Percentiles rank a stretch among this genome's conserved stretches.
Evolutionary conservation across 2,888 invertebrate species (phyloP).

Genomic region (Sympetrum striolatum): DNA sequence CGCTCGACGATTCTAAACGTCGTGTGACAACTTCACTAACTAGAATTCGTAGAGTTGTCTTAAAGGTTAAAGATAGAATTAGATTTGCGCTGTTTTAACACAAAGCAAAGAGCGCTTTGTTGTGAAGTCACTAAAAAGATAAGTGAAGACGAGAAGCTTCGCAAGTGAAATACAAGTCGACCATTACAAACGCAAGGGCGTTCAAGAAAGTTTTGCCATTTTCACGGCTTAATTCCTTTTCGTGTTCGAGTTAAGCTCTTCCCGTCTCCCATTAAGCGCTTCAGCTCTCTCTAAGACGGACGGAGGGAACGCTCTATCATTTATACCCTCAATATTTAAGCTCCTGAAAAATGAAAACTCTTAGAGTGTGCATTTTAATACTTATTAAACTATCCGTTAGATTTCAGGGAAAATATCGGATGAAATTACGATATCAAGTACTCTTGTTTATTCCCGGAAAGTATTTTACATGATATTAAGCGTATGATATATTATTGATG

Average conservation of each 20-base stretch:
- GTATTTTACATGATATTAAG: too few relatives aligned
- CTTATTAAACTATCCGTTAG: too few relatives aligned
- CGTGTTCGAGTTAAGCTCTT: not conserved
- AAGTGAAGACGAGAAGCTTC: not conserved
- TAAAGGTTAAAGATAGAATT: not conserved
- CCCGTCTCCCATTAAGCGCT: not conserved
- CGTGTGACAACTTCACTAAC: not conserved
- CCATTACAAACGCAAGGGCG: not conserved
- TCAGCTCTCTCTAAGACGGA: too few relatives aligned
- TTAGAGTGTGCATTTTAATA: too few relatives aligned
- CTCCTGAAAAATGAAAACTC: too few relatives aligned
- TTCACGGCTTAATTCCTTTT: not conserved
- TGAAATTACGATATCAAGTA: too few relatives aligned
- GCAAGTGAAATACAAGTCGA: not conserved
- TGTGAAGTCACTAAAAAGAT: not conserved
- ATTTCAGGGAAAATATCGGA: too few relatives aligned
- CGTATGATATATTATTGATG: too few relatives aligned
- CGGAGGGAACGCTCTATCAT: too few relatives aligned
- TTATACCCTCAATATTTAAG: too few relatives aligned
- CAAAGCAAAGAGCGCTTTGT: too few relatives aligned
- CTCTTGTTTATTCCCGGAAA: too few relatives aligned
- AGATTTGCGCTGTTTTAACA: not conserved
- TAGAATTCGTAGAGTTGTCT: not conserved
- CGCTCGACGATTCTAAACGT: not conserved
- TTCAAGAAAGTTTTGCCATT: not conserved